Percentiles rank a stretch among this genome's conserved stretches.
Conservation (phyloP, 2,113 vertebrate species). For the Passer montanus region DNA sequence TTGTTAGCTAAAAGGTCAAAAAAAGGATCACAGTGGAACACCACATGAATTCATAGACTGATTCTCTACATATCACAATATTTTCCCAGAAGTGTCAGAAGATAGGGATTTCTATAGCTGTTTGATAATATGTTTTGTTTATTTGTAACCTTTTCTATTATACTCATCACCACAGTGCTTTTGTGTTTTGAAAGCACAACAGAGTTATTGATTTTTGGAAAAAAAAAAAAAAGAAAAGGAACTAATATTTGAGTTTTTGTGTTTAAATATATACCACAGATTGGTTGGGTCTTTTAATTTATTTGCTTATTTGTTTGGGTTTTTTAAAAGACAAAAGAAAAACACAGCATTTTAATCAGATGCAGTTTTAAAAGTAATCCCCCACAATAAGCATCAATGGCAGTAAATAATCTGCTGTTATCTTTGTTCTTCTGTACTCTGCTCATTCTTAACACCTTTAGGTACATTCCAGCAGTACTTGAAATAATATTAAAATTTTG, state of each 20-base stretch:
- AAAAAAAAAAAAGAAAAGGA: neutral
- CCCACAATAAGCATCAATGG: neutral
- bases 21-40: neutral
- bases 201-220: neutral
- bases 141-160: neutral
- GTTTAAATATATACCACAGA: neutral
- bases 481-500: neutral
- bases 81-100: slow-evolving; percentile 34
- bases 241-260: neutral
- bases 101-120: slow-evolving; percentile 31
- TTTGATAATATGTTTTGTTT: neutral
- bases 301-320: neutral
- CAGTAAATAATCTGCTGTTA: neutral
- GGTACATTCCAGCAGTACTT: neutral
- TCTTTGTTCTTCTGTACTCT: neutral
- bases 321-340: neutral
- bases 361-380: neutral
- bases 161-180: neutral
- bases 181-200: slow-evolving; percentile 40
- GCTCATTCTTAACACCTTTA: neutral
- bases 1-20: neutral
- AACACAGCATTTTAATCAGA: neutral
- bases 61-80: slow-evolving; percentile 9
- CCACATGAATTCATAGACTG: slow-evolving; percentile 4
- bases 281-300: neutral